Base-by-base conservation (phyloP, 2,113 vertebrate genomes). In the Myocastor coypus region DNA sequence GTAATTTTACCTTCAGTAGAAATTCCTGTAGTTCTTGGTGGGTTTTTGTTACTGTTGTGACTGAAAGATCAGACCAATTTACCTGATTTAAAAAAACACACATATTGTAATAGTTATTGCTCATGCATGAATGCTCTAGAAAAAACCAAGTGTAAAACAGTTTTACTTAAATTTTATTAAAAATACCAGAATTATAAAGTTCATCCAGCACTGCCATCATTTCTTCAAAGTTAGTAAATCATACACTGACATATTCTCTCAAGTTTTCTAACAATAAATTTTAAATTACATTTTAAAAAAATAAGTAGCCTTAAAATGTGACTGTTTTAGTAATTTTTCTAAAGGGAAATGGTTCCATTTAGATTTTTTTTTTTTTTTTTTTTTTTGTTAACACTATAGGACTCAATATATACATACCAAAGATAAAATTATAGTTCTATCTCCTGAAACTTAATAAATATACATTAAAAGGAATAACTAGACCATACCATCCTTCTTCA, bases 11-110 rank as follows among this genome's bases (percentile, higher is more conserved):
- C 99, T 99, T 99, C 37, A 99, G 98, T 89, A 99, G 98, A 97
- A 99, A 99, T 98, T 99, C 99, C 97, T 99, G 99, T 98, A 99
- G 98, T 96, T 99, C 99, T 91, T 99, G 98, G 78, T 99, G 99
- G 83, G 99, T 99, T 99, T 99, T 99, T 97, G 99, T 99, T 97
- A 99, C 99, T 94, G 97, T 98, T 2, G 99, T 99, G 80, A 98
- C 98, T 0, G 99, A 99, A 89, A 98, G 98, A 98, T 99, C 99
- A 0, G 99, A 99, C 99, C 99, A 99, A 93, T 98, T 99, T 96
- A 99, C 99, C 99, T 99, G 97, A 97, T 97, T 94, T 37, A 98
- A 98, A 85, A 96, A 87, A 97, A 77, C 59, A 96, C 68, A 97
- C 46, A 97, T 52, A 95, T 89, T 69, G 46, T 34, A 96, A 80